A percentile compares a stretch with the other conserved stretches of the same genome.
phyloP scores from a whole-genome alignment of 2,888 invertebrate species.

The Oligia strigilis region DNA sequence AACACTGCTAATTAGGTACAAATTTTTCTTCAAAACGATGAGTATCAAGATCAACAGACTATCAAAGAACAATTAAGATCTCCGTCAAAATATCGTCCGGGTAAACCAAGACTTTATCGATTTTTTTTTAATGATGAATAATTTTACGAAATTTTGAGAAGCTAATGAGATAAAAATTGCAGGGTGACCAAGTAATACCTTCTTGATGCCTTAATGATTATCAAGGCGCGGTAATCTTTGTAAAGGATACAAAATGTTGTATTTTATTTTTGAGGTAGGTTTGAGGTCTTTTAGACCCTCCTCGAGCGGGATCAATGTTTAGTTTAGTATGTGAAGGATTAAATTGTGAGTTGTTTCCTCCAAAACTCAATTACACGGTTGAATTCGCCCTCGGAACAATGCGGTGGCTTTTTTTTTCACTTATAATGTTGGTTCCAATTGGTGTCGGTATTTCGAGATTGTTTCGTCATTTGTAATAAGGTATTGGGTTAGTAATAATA shows the following conservation, averaged over 20 bases:
- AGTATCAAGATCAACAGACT: neutral
- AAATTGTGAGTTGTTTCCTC: conserved; percentile 61
- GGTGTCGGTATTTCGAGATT: conserved; percentile 41
- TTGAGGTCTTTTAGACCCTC: conserved; percentile 20
- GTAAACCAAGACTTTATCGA: conserved; percentile 27
- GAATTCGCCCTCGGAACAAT: conserved; percentile 59
- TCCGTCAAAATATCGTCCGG: neutral
- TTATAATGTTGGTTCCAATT: conserved; percentile 45
- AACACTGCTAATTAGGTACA: neutral
- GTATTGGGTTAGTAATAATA: conserved; percentile 25
- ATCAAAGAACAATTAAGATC: conserved; percentile 40
- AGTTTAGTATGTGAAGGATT: conserved; percentile 57
- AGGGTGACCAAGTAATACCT: conserved; percentile 52
- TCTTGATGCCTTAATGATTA: conserved; percentile 61
- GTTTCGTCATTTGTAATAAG: conserved; percentile 59
- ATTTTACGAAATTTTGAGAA: conserved; percentile 55
- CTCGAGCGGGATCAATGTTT: conserved; percentile 41
- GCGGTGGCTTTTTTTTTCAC: conserved; percentile 59
- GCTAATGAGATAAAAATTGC: conserved; percentile 64
- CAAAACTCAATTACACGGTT: conserved; percentile 66
- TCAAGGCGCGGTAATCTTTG: conserved; percentile 39
- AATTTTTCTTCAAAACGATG: neutral
- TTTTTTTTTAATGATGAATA: conserved; percentile 57
- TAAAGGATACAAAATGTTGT: conserved; percentile 40
- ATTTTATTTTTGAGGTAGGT: conserved; percentile 44